Conservation (phyloP, 2,797 vertebrate species). For the Danio tinwini region DNA sequence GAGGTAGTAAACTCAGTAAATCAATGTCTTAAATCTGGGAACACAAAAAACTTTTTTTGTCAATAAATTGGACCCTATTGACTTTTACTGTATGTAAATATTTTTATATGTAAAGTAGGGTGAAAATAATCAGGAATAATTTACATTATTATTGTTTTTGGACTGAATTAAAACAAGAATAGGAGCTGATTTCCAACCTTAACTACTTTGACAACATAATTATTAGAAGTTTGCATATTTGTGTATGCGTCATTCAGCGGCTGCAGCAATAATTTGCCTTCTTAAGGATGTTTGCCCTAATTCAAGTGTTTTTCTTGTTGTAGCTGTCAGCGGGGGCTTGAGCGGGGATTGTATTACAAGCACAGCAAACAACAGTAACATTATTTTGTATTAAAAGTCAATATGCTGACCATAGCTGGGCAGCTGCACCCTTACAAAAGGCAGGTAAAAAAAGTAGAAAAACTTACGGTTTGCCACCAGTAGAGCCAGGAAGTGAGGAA, state of each 20-base stretch:
- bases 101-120: background rate
- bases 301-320: conserved; percentile 61
- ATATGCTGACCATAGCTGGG: conserved; percentile 62
- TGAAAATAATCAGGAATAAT: background rate
- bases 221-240: background rate
- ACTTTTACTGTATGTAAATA: background rate
- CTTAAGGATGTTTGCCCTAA: conserved; percentile 51
- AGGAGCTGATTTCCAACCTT: background rate
- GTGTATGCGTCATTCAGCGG: background rate
- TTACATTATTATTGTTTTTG: background rate
- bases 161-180: background rate
- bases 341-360: conserved; percentile 64
- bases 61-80: background rate
- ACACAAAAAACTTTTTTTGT: background rate
- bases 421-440: conserved; percentile 55
- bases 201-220: conserved; percentile 28
- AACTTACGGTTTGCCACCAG: conserved; percentile 90
- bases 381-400: conserved; percentile 68
- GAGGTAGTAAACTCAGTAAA: background rate
- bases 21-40: background rate
- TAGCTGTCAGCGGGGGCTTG: conserved; percentile 59
- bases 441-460: conserved; percentile 40
- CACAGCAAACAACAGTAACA: conserved; percentile 58
- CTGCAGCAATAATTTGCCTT: conserved; percentile 47
- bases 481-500: conserved; percentile 81